These are phyloP conservation scores for Colistium nudipinnis DNA, from an alignment of 2,113 vertebrate genomes.

Conservation along the genomic window DNA sequence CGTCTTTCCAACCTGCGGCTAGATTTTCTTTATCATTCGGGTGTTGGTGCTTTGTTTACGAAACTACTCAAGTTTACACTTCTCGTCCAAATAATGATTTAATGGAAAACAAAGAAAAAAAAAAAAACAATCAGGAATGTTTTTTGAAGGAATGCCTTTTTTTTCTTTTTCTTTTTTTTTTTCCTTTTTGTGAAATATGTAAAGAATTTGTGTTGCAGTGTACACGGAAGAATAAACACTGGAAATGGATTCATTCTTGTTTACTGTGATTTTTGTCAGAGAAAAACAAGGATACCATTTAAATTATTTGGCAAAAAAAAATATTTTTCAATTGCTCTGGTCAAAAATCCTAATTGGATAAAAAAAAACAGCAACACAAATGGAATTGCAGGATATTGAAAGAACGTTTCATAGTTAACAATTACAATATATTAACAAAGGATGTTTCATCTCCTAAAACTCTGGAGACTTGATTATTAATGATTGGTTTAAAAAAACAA, in stretches of 20 bases:
- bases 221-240: constrained; percentile 82
- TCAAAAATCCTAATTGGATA: not conserved
- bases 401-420: not conserved
- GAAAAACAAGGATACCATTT: not conserved
- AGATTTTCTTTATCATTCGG: constrained; percentile 26
- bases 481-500: constrained; percentile 40
- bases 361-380: not conserved
- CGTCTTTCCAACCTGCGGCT: constrained; percentile 40
- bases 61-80: constrained; percentile 39
- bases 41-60: constrained; percentile 32
- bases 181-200: constrained; percentile 72
- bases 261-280: constrained; percentile 40
- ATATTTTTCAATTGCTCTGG: constrained; percentile 2
- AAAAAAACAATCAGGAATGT: constrained; percentile 53
- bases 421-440: constrained; percentile 45
- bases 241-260: constrained; percentile 46
- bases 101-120: no score
- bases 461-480: not conserved
- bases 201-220: constrained; percentile 81
- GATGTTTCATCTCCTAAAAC: constrained; percentile 1
- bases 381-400: no score
- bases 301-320: not conserved
- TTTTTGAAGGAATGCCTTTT: constrained; percentile 70
- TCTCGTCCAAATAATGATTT: constrained; percentile 42
- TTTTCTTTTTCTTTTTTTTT: constrained; percentile 51